Evolutionary conservation across 2,113 vertebrate species (phyloP), one percentile per base, ranked within the genome.

Genomic region (Pogonocichla stellata): DNA sequence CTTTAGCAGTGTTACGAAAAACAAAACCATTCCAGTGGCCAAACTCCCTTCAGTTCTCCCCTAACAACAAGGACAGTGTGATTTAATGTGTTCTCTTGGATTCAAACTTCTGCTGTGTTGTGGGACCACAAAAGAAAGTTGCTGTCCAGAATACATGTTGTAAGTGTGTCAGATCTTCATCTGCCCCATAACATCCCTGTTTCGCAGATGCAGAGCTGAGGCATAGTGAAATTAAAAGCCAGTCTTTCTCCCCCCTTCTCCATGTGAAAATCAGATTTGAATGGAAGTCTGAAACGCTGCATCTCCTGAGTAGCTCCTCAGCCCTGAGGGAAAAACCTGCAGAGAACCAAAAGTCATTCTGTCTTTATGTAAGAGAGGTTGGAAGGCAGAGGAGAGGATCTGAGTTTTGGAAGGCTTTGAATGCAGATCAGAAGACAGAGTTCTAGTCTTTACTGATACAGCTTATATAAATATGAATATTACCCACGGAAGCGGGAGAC

Each of bases 1-100:
- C 42, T 90, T 95, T 77, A 87, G 48, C 54, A 91, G 36, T 53
- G 70, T 88, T 89, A 77, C 2, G 12, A 93, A 94, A 96, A 92
- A 50, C 78, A 94, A 93, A 96, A 90, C 54, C 62, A 42, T 65
- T 85, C 45, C 54, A 86, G 66, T 80, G 71, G 85, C 93, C 85
- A 92, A 90, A 86, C 62, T 96, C 25, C 62, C 50, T 92, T 92
- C 79, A 74, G 25, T 92, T 88, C 62, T 91, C 50, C 48, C 57
- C 19, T 87, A 56, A 91, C 77, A 88, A 91, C 70, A 82, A 90
- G 95, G 85, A 69, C 57, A 94, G 78, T n/a, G 61, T 94, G 88
- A 95, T 96, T 95, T 96, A 93, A 82, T 82, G 71, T 80, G 65
- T 71, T 80, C 29, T 85, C 66, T 94, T 88, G 86, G 74, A 88